These are phyloP conservation scores for Alligator mississippiensis DNA, from an alignment of 2,113 vertebrate species.

Conservation along the genomic window DNA sequence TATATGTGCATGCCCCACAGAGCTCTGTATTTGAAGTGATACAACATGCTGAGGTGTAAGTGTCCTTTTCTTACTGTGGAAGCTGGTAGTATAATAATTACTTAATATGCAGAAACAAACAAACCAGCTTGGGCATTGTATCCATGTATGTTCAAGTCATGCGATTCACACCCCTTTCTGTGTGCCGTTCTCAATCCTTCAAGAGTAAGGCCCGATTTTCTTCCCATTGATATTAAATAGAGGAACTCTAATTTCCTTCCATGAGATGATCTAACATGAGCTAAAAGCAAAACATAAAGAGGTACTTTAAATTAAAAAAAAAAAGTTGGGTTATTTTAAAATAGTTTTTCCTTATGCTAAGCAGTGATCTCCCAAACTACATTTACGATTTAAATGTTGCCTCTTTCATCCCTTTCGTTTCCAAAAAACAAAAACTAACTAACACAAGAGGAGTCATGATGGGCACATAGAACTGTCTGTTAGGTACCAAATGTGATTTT, in stretches of 20 bases:
- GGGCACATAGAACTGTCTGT: no score
- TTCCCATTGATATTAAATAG: background rate
- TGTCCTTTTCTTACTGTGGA: background rate
- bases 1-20: no score
- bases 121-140: no score
- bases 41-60: no score
- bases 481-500: no score
- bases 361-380: background rate
- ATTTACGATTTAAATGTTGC: background rate
- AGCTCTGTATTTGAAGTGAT: no score
- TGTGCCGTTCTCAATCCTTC: no score
- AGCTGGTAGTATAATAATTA: background rate
- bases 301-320: background rate
- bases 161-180: no score
- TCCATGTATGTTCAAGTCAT: no score
- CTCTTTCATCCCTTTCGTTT: background rate
- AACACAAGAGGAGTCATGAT: background rate
- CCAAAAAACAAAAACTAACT: background rate
- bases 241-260: background rate
- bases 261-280: background rate
- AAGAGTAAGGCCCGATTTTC: background rate
- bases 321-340: background rate
- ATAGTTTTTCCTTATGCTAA: background rate
- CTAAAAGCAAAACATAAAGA: background rate
- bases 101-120: no score